Conservation (phyloP, 2,113 vertebrate species). For the Ctenodactylus gundi region DNA sequence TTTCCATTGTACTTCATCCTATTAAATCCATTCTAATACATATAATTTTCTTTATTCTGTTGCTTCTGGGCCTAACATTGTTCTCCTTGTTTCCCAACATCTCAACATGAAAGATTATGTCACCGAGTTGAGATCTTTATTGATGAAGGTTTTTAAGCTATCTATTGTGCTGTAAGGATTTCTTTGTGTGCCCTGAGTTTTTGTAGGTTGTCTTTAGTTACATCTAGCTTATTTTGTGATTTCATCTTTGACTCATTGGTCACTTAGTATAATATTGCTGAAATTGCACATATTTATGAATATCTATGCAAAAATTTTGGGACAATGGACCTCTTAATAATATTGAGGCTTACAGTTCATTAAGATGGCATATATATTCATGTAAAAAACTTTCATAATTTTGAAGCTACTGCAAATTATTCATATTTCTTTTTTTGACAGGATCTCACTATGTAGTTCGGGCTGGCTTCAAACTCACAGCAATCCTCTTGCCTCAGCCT, state of each 20-base stretch:
- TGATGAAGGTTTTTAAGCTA: neutral
- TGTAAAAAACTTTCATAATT: constrained; percentile 12
- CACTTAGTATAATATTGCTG: neutral
- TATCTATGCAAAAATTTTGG: neutral
- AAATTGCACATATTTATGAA: neutral
- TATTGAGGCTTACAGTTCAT: neutral
- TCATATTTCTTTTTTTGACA: no score
- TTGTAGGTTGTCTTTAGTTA: neutral
- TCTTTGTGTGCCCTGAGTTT: neutral
- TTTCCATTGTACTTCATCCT: neutral
- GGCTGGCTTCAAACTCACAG: no score
- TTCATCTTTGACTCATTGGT: neutral
- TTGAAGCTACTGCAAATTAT: neutral
- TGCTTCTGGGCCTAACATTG: neutral
- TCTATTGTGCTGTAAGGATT: neutral
- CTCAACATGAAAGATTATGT: neutral
- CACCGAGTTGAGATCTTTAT: neutral
- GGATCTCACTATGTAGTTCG: no score
- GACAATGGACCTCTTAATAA: neutral
- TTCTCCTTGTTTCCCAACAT: neutral
- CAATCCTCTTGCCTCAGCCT: no score
- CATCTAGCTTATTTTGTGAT: neutral
- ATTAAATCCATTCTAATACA: neutral
- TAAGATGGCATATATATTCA: neutral
- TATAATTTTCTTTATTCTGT: neutral